Percentiles rank a stretch among this genome's conserved stretches.
phyloP scores from a whole-genome alignment of 2,888 invertebrate species.

The Eristalis intricaria region DNA sequence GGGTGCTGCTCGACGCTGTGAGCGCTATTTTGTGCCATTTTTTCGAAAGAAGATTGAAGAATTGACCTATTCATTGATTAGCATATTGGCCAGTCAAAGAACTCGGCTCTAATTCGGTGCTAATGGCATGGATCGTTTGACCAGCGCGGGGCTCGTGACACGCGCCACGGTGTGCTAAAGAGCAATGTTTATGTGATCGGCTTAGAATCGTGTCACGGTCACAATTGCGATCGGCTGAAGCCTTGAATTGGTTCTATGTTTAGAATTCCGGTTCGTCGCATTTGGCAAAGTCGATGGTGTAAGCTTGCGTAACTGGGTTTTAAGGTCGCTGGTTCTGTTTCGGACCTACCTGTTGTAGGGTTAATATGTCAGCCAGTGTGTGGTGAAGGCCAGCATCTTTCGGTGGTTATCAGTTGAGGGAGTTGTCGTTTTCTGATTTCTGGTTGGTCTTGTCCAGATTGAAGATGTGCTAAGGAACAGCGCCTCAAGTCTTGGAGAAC shows the following conservation, averaged over 20 bases:
- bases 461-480: too few species aligned
- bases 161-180: background rate
- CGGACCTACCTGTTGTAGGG: background rate
- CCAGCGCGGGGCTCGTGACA: background rate
- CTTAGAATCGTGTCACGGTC: background rate
- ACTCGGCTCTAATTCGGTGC: background rate
- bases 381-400: background rate
- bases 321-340: background rate
- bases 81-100: background rate
- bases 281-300: background rate
- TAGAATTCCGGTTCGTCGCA: background rate
- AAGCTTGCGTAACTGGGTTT: background rate
- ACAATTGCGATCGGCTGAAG: background rate
- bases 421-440: background rate
- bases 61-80: background rate
- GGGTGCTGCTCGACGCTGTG: background rate
- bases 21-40: background rate
- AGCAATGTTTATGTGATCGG: background rate
- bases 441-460: background rate
- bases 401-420: background rate
- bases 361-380: background rate
- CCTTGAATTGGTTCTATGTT: background rate
- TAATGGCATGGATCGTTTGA: background rate
- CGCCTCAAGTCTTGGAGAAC: too few species aligned
- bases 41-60: background rate